Percentiles rank a stretch among this genome's conserved stretches.
phyloP scores from a whole-genome alignment of 2,888 invertebrate genomes.

The Hoplodrina blanda region DNA sequence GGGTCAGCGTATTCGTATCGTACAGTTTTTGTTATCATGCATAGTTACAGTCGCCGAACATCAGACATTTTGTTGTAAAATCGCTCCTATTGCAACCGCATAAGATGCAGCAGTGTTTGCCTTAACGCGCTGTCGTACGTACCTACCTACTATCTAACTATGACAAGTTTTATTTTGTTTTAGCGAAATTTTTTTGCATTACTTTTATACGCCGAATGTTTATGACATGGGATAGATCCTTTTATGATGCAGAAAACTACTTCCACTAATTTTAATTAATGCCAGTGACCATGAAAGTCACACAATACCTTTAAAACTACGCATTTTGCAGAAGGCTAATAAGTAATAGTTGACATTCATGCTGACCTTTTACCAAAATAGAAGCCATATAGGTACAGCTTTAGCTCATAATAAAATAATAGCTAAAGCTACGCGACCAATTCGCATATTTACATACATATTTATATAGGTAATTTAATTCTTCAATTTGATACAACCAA shows the following conservation, averaged over 20 bases:
- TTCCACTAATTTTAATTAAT: neutral
- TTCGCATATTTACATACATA: neutral
- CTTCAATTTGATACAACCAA: neutral
- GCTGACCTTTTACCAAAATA: constrained; percentile 27
- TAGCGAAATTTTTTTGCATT: neutral
- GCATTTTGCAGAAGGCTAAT: constrained; percentile 8
- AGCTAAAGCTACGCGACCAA: neutral
- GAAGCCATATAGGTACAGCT: neutral
- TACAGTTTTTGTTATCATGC: constrained; percentile 12
- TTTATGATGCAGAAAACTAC: neutral
- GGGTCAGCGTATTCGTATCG: constrained; percentile 41
- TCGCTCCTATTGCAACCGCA: too few relatives aligned
- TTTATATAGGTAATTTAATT: neutral
- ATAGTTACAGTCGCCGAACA: neutral
- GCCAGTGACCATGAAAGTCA: constrained; percentile 13
- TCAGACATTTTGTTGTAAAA: too few relatives aligned
- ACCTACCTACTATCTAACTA: neutral
- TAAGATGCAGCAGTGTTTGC: neutral
- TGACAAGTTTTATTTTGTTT: neutral
- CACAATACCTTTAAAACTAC: neutral
- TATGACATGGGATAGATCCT: neutral
- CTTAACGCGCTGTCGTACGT: too few relatives aligned
- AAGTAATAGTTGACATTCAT: neutral
- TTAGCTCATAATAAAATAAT: neutral
- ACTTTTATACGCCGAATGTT: neutral